These are phyloP conservation scores for Thamnophis sirtalis DNA, from an alignment of 2,113 vertebrate genomes.

Conservation along the genomic window DNA sequence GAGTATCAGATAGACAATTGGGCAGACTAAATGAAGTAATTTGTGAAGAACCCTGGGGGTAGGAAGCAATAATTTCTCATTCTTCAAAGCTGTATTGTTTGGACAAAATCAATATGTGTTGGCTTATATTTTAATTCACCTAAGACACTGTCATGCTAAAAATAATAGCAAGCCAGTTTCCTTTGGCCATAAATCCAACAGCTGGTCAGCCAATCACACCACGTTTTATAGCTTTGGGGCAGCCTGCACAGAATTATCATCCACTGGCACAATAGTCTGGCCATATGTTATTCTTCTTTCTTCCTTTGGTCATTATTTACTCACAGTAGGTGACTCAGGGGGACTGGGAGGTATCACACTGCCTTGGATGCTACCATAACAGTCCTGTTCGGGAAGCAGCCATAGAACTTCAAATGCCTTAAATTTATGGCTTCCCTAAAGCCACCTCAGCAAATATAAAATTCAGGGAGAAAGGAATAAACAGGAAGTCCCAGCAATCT, in stretches of 20 bases:
- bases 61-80: no score
- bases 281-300: slow-evolving; percentile 10
- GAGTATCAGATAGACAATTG: background rate
- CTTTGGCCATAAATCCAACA: background rate
- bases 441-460: background rate
- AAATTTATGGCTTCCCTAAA: slow-evolving; percentile 6
- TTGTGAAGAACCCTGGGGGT: background rate
- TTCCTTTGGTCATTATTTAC: slow-evolving; percentile 9
- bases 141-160: background rate
- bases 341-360: slow-evolving; percentile 12
- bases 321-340: background rate
- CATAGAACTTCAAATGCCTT: rapidly evolving
- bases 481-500: background rate
- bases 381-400: background rate
- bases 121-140: background rate
- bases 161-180: background rate
- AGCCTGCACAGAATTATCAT: rapidly evolving
- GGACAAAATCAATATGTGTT: background rate
- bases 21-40: background rate
- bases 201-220: background rate
- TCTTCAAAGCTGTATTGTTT: background rate
- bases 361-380: background rate
- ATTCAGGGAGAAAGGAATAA: background rate
- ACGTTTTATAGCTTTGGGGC: background rate
- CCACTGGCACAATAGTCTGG: background rate